A percentile compares a stretch with the other conserved stretches of the same genome.
These are phyloP conservation scores for Acronicta aceris DNA, from an alignment of 2,888 invertebrate species.

Conservation along the genomic window DNA sequence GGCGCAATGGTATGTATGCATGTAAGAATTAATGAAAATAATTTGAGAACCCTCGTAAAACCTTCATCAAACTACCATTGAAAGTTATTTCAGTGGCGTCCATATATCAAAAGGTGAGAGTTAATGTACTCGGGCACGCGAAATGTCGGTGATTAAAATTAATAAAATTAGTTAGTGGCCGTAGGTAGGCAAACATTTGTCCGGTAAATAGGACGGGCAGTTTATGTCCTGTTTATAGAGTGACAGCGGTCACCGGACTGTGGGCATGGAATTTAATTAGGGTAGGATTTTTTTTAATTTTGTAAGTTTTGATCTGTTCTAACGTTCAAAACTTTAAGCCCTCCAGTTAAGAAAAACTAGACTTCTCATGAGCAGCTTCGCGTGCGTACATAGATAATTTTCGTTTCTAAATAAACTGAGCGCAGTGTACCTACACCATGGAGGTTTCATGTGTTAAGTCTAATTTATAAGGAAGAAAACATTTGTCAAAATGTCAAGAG, in stretches of 20 bases:
- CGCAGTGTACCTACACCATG: too few relatives aligned
- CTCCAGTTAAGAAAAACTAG: too few relatives aligned
- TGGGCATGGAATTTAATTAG: constrained; percentile 19
- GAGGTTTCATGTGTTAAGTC: too few relatives aligned
- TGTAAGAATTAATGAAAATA: constrained; percentile 37
- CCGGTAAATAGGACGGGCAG: constrained; percentile 26
- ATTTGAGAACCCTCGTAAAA: constrained; percentile 25
- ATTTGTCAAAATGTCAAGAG: too few relatives aligned
- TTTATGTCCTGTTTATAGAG: constrained; percentile 40
- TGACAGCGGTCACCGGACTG: constrained; percentile 23
- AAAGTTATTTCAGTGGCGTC: constrained; percentile 79
- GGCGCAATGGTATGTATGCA: not conserved
- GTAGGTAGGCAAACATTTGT: constrained; percentile 46
- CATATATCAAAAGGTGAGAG: constrained; percentile 78
- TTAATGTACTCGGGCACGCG: constrained; percentile 86
- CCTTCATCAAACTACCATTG: constrained; percentile 47
- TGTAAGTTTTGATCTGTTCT: too few relatives aligned
- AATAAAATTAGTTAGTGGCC: constrained; percentile 82
- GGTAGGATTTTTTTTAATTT: constrained; percentile 8
- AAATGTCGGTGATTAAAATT: constrained; percentile 84
- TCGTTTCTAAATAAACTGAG: too few relatives aligned
- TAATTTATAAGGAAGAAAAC: too few relatives aligned
- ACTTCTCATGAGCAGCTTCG: too few relatives aligned
- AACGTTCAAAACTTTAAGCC: too few relatives aligned
- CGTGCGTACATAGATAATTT: too few relatives aligned